Base-by-base conservation (phyloP, 2,888 invertebrate genomes). In the Teleogryllus oceanicus region DNA sequence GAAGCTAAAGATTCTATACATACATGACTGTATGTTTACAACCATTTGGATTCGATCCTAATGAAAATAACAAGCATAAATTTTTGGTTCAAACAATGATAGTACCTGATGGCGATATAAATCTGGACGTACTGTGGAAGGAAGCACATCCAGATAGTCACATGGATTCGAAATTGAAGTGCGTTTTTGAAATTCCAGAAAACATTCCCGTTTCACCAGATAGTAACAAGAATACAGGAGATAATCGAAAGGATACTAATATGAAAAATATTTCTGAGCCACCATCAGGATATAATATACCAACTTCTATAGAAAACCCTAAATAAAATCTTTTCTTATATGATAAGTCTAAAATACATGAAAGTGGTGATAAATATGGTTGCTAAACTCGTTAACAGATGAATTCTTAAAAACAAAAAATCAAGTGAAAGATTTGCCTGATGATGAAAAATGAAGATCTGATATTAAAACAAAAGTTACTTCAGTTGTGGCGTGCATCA, bases 11-110 rank as follows among this genome's bases (percentile, higher is more conserved):
- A 90, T 83, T 89, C 90, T 84, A 92, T 93, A 85, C 93, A 21
- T 21, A 93, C 88, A 95, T 98, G 85, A 95, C 96, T 96, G 99
- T 99, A 85, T 97, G 96, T 89, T 92, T 99, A 85, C 99, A 99
- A 87, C 97, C 98, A 75, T 96, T 96, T 87, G 94, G 95, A 85
- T 96, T 94, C 86, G 96, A 97, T 88, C 94, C 95, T 82, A 92
- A 92, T 88, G 97, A 98, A 88, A 98, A 97, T 88, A 96, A 95
- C 88, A 98, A 98, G 90, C 99, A 99, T 90, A 99, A 99, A 91
- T 99, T 99, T 88, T 99, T 99, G 99, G 98, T 99, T 84, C 99
- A 99, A 89, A 95, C 97, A 83, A 92, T 97, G 85, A 91, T 95
- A 87, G 95, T 94, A 82, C 96, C 96, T 4, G 94, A 94, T 83